Evolutionary conservation across 2,888 invertebrate species (phyloP), one percentile per base, ranked within the genome.

Genomic region (Caenorhabditis japonica): DNA sequence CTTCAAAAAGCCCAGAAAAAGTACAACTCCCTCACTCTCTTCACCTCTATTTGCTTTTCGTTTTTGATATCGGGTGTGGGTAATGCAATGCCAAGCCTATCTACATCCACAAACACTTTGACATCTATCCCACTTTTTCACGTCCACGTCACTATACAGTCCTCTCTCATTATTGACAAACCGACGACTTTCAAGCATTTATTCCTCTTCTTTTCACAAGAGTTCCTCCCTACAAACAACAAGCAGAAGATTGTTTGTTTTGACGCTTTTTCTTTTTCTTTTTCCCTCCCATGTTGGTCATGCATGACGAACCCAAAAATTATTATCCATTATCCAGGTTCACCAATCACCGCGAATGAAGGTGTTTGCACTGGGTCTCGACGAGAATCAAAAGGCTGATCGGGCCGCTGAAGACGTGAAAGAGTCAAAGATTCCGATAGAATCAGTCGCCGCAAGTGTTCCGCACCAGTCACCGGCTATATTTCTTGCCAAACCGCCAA

Each of bases 291-390:
- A n/a, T n/a, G n/a, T n/a, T n/a, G n/a, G n/a, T n/a, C n/a, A n/a
- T n/a, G n/a, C n/a, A n/a, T n/a, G n/a, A n/a, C n/a, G n/a, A n/a
- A n/a, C n/a, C n/a, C n/a, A n/a, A n/a, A n/a, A n/a, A n/a, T n/a
- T n/a, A n/a, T n/a, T n/a, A n/a, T n/a, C n/a, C n/a, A n/a, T n/a
- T n/a, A n/a, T 79, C 3, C 70, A 80, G 80, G 76, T 80, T 46
- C 80, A 80, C 55, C 77, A 77, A 59, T 60, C 77, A 21, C 76
- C 72, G 71, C 75, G 70, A 73, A 85, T 85, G 84, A 85, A 85
- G 75, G 85, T 85, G 62, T 85, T 85, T 58, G 85, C 85, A 52
- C 80, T 85, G 58, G 85, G 85, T 19, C 74, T 85, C 59, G 85
- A 84, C 62, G 83, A 85, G 74, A 85, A 76, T 62, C 71, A 76